Conservation (phyloP, 2,888 invertebrate genomes). For the Andrena minutula region DNA sequence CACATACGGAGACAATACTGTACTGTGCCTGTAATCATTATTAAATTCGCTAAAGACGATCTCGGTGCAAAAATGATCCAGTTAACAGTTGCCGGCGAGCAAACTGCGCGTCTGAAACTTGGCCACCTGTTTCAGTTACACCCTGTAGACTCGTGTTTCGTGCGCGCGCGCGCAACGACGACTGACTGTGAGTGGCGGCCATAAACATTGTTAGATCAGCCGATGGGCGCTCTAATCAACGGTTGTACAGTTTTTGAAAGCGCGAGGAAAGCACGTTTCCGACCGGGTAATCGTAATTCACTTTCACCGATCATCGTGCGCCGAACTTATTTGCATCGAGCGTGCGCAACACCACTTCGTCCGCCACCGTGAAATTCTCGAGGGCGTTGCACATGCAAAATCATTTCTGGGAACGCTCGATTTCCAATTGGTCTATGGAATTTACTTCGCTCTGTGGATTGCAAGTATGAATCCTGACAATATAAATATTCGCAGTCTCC, state of each 20-base stretch:
- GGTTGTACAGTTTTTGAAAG: slow-evolving; percentile 44
- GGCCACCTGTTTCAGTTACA: too few species aligned
- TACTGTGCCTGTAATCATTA: too few species aligned
- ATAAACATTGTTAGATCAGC: slow-evolving; percentile 15
- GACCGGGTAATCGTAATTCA: slow-evolving; percentile 44
- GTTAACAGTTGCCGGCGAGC: too few species aligned
- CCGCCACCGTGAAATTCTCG: background rate
- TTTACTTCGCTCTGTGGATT: too few species aligned
- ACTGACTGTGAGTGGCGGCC: background rate
- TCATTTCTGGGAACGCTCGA: background rate
- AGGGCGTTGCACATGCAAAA: slow-evolving; percentile 5
- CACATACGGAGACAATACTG: too few species aligned
- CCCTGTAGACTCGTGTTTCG: too few species aligned
- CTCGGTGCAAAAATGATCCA: too few species aligned
- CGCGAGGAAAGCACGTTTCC: slow-evolving; percentile 46
- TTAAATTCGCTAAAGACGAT: too few species aligned
- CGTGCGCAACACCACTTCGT: slow-evolving; percentile 6
- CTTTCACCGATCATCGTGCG: slow-evolving; percentile 52
- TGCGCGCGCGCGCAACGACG: background rate
- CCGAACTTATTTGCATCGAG: slow-evolving; percentile 46
- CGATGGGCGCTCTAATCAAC: slow-evolving; percentile 25
- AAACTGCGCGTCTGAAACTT: too few species aligned
- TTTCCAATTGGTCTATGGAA: background rate
- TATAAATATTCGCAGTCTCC: too few species aligned
- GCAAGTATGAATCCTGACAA: too few species aligned